Evolutionary conservation across 2,888 invertebrate genomes (phyloP), one percentile per base, ranked within the genome.

Genomic region (Latrodectus elegans): DNA sequence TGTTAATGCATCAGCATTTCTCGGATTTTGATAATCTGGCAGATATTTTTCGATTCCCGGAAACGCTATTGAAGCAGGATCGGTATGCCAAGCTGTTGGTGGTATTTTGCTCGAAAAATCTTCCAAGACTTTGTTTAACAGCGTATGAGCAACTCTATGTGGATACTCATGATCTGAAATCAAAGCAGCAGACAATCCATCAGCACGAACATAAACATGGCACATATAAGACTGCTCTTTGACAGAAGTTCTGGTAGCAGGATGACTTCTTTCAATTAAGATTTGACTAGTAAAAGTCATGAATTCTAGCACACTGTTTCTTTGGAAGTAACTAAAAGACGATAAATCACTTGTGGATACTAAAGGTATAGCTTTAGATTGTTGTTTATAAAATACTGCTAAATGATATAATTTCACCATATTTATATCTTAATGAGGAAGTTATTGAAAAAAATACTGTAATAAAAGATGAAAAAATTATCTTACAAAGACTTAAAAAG

Each of bases 111-210:
- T 94, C 15, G 95, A 92, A 92, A 99, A 99, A 91, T 99, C 99
- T 92, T 98, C 98, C 89, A 99, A 94, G n/a, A 94, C 96, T 94
- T 97, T 98, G 65, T 97, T 97, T 51, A 99, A 94, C 81, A 99
- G 93, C 11, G 99, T 99, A 92, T 99, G 99, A 0, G 98, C 97
- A 10, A 99, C 99, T 92, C 99, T 94, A 90, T 96, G 95, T 51
- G 99, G 99, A 92, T 99, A 99, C 92, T 99, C 99, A 91, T 97
- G 97, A 92, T 99, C 99, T 0, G 98, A 97, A 91, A 99, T 97
- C 6, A 99, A 94, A 12, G 99, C 97, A 17, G 97, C 98, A 52
- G 97, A 95, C 84, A 96, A 92, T 91, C 95, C 96, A 92, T 99
- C 99, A 70, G 95, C 95, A 91, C 99, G 94, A 0, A 99, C 98